Evolutionary conservation across 2,888 invertebrate species (phyloP), one percentile per base, ranked within the genome.

Genomic region (Strigamia crassipes): DNA sequence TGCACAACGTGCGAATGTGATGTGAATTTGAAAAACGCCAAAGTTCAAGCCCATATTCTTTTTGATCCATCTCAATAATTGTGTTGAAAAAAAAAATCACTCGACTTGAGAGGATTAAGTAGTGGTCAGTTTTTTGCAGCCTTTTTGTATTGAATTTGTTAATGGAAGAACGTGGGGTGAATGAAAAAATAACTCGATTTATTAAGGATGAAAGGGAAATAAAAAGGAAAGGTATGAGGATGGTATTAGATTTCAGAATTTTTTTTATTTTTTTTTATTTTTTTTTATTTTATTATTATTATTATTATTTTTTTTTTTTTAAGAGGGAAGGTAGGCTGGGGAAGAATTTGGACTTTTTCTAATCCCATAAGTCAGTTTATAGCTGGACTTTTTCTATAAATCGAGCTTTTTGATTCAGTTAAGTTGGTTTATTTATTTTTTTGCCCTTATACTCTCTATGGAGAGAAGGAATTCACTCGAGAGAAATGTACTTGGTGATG

Each of bases 401-500:
- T 56, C 18, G 56, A 56, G 56, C 56, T 56, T 56, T 56, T 56
- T 56, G 56, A 56, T 56, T 56, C 56, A 56, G 18, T 56, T 56
- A 56, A 12, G 46, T 46, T 46, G 5, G 4, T 46, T 46, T 46
- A n/a, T 46, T 42, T 42, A 13, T 42, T 42, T 56, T 51, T 51
- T 21, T 56, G 21, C 21, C 56, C 21, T 9, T 56, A n/a, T 9
- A 1, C 56, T n/a, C n/a, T 56, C 56, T 56, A 56, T 56, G 56
- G 56, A 56, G 56, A 38, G 18, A 56, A 18, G 56, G 56, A 56
- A 56, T 18, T 56, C 56, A 56, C 56, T 56, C 18, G 56, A 56
- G 56, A 56, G 56, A 56, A 56, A 56, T 56, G 56, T 56, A 56
- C 56, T 56, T 56, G 56, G n/a, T 56, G 56, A 56, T 56, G 56